phyloP scores from a whole-genome alignment of 1,140 invertebrate species.

The Drosophila rhopaloa region DNA sequence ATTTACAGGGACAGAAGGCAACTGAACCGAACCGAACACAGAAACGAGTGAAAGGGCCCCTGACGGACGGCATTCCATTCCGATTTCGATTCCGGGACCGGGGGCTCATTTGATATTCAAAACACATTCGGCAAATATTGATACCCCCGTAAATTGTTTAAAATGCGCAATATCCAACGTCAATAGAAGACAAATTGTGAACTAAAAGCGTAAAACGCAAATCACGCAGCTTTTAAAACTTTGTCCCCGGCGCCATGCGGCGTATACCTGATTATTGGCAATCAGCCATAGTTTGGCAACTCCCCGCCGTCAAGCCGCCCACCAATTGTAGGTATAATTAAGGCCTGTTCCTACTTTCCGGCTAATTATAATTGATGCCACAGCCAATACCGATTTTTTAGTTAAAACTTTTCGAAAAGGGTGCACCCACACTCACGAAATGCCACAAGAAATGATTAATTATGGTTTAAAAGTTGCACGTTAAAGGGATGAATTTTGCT shows the following conservation, averaged over 20 bases:
- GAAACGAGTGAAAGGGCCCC: conserved; percentile 31
- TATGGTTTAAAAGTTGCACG: conserved; percentile 64
- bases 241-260: conserved; percentile 42
- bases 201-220: conserved; percentile 75
- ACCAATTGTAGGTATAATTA: conserved; percentile 74
- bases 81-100: conserved; percentile 16
- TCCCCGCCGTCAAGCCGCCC: conserved; percentile 9
- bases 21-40: conserved; percentile 2
- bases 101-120: conserved; percentile 78
- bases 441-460: conserved; percentile 73
- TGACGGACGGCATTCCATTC: conserved; percentile 7
- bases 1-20: conserved; percentile 57
- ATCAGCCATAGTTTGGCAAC: conserved; percentile 58
- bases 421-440: conserved; percentile 1
- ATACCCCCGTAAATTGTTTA: conserved; percentile 83
- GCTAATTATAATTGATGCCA: conserved; percentile 80
- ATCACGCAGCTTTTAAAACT: conserved; percentile 70
- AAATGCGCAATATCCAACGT: conserved; percentile 68
- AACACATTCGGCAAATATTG: conserved; percentile 84
- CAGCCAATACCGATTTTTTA: conserved; percentile 62
- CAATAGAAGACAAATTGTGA: conserved; percentile 74
- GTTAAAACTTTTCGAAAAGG: conserved; percentile 46
- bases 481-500: conserved; percentile 73
- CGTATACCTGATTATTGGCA: conserved; percentile 77
- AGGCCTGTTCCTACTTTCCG: conserved; percentile 22